A percentile compares a stretch with the other conserved stretches of the same genome.
Evolutionary conservation across 1,140 invertebrate genomes (phyloP).

Genomic region (Stegodyphus mimosarum): DNA sequence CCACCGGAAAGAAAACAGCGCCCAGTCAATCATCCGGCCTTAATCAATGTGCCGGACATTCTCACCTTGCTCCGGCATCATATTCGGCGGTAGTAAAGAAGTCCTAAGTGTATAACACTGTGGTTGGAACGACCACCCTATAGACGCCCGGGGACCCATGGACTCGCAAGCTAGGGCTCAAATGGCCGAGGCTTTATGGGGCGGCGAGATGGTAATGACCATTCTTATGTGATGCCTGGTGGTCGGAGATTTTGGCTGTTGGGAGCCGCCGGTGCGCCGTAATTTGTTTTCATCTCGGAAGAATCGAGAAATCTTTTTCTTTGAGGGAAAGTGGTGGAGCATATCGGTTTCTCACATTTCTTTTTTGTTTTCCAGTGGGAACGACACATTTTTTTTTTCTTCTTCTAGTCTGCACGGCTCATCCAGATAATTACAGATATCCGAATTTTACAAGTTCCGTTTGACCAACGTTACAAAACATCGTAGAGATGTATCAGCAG

Average conservation of each 20-base stretch:
- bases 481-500: no score
- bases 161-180: background rate
- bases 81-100: conserved; percentile 23
- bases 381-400: conserved; percentile 20
- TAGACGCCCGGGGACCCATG: conserved; percentile 24
- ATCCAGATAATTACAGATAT: conserved; percentile 23
- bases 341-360: conserved; percentile 6
- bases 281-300: conserved; percentile 18
- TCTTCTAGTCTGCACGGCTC: background rate
- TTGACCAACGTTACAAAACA: background rate
- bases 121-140: conserved; percentile 17
- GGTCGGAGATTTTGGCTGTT: background rate
- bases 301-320: conserved; percentile 17
- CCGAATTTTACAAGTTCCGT: background rate
- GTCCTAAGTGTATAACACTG: conserved; percentile 34
- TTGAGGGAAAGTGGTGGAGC: conserved; percentile 12
- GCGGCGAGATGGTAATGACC: conserved; percentile 27
- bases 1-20: no score
- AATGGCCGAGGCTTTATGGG: conserved; percentile 35
- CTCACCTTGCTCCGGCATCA: conserved; percentile 28
- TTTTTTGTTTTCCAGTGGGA: conserved; percentile 10
- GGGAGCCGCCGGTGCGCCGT: background rate
- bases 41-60: conserved; percentile 48
- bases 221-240: background rate
- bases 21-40: conserved; percentile 26